Percentiles rank a stretch among this genome's conserved stretches.
Conservation (phyloP, 2,113 vertebrate genomes). For the Pomatostomus ruficeps region DNA sequence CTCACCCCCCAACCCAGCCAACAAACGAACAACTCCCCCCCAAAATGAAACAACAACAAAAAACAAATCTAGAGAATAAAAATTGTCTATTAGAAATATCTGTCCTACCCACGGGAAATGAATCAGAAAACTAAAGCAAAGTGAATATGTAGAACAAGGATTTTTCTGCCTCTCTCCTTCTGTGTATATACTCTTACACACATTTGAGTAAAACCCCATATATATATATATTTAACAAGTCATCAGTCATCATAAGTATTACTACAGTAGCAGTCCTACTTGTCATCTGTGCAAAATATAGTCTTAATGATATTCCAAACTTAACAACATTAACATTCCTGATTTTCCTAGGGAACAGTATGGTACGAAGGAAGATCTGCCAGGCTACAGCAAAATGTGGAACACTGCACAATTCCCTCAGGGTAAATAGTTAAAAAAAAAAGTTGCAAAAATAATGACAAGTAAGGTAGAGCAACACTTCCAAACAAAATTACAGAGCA, state of each 20-base stretch:
- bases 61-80: background rate
- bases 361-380: background rate
- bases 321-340: background rate
- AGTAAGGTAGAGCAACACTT: background rate
- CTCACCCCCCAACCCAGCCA: background rate
- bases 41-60: background rate
- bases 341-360: background rate
- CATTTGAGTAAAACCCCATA: background rate
- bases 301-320: background rate
- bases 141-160: background rate
- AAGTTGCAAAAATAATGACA: background rate
- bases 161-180: background rate
- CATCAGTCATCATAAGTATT: background rate
- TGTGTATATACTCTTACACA: background rate
- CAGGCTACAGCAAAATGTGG: background rate
- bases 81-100: background rate
- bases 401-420: background rate
- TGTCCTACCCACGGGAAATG: background rate
- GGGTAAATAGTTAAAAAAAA: background rate
- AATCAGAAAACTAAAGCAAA: background rate
- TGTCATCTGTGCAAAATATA: background rate
- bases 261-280: background rate
- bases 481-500: background rate
- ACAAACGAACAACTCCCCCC: background rate
- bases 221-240: background rate